These are phyloP conservation scores for Sciurus carolinensis DNA, from an alignment of 2,797 vertebrate species.

Conservation along the genomic window DNA sequence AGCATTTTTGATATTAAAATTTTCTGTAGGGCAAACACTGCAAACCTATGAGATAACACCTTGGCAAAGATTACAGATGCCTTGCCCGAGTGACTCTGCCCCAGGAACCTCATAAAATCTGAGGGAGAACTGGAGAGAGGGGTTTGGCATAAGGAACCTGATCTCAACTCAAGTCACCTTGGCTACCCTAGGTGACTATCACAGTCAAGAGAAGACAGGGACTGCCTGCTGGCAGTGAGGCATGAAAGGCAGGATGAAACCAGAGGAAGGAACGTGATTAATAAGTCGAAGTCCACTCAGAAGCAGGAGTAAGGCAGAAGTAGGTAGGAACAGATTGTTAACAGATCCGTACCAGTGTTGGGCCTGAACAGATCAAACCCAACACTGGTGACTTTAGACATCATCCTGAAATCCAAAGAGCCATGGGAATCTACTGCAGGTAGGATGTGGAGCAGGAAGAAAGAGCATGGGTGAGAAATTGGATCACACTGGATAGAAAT, in stretches of 20 bases:
- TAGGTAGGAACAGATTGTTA: background rate
- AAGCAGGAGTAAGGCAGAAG: background rate
- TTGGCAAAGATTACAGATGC: background rate
- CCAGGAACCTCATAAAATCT: background rate
- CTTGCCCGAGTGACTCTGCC: background rate
- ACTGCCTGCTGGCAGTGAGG: no score
- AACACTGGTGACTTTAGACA: background rate
- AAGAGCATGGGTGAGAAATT: background rate
- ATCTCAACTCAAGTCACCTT: background rate
- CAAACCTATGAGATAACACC: background rate
- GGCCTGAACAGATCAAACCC: background rate
- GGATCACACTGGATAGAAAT: background rate
- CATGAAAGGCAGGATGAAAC: background rate
- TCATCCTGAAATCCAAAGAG: background rate
- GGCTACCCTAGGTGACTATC: background rate
- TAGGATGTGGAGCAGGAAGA: background rate
- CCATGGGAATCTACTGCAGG: accelerated
- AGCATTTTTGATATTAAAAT: background rate
- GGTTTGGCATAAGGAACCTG: background rate
- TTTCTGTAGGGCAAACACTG: background rate
- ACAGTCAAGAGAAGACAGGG: background rate
- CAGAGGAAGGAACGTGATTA: background rate
- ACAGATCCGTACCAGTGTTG: no score
- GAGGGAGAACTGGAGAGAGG: background rate
- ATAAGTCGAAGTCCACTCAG: background rate